Conservation (phyloP, 1,140 invertebrate species). For the Carcinoscorpius rotundicauda region DNA sequence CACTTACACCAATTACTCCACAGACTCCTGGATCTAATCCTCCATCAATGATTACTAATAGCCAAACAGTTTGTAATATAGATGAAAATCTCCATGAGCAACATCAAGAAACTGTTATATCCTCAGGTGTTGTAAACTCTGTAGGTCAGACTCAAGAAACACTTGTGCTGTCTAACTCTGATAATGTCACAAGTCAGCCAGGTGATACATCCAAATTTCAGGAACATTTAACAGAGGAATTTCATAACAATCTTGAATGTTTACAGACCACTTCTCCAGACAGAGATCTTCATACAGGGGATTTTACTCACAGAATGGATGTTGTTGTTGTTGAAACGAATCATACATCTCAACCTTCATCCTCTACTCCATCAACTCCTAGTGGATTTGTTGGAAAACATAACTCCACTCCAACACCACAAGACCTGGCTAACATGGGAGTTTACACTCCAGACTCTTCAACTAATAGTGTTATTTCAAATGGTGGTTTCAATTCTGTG, state of each 20-base stretch:
- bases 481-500: conserved; percentile 48
- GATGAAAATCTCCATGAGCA: background rate
- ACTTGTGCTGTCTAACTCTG: background rate
- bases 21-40: background rate
- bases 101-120: background rate
- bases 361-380: conserved; percentile 10
- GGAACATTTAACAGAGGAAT: background rate
- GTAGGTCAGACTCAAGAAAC: background rate
- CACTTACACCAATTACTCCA: background rate
- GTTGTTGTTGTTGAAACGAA: background rate
- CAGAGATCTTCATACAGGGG: background rate
- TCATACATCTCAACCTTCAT: background rate
- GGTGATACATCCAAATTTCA: background rate
- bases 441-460: conserved; percentile 72
- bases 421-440: conserved; percentile 55
- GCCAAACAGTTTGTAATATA: background rate
- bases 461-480: conserved; percentile 66
- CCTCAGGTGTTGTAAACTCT: background rate
- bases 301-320: background rate
- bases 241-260: no score
- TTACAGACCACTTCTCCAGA: background rate
- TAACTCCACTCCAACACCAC: conserved; percentile 14
- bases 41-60: background rate
- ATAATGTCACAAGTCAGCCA: background rate
- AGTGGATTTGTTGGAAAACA: conserved; percentile 13